Evolutionary conservation across 2,797 vertebrate species (phyloP).

Genomic region (Calcarius lapponicus): DNA sequence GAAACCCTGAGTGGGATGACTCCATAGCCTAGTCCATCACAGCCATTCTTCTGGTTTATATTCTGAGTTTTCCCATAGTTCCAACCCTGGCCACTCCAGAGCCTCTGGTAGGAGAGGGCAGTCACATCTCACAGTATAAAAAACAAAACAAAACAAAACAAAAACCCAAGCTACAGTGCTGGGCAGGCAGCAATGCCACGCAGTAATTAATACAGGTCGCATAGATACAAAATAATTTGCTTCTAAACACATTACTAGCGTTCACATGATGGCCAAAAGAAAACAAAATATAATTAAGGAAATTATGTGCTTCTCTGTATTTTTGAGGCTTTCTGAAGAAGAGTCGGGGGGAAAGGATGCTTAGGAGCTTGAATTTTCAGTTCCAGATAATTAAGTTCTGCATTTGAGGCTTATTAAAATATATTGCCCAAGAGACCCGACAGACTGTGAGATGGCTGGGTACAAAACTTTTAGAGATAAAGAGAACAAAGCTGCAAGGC

Average conservation of each 20-base stretch:
- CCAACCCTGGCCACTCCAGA: not conserved
- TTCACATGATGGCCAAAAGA: not conserved
- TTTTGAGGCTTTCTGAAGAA: conserved; percentile 15
- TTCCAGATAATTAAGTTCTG: conserved; percentile 53
- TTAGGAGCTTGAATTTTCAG: conserved; percentile 14
- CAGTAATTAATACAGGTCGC: not conserved
- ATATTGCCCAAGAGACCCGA: conserved; percentile 43
- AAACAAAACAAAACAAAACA: not conserved
- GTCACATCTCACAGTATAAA: not conserved
- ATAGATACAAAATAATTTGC: not conserved
- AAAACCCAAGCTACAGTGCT: not conserved
- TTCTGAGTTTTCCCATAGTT: not conserved
- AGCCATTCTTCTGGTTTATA: not conserved
- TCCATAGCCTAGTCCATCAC: not conserved
- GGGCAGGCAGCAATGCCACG: not conserved
- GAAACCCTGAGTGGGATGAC: not conserved
- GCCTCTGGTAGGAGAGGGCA: not conserved
- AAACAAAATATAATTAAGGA: conserved; percentile 48
- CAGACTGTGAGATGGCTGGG: not conserved
- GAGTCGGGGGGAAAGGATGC: not conserved
- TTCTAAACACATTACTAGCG: not conserved
- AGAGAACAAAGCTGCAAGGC: conserved; percentile 35
- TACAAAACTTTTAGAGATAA: conserved; percentile 1
- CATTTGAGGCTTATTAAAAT: conserved; percentile 50
- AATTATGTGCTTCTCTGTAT: not conserved